Conservation (phyloP, 2,113 vertebrate species). For the Syngnathus floridae region DNA sequence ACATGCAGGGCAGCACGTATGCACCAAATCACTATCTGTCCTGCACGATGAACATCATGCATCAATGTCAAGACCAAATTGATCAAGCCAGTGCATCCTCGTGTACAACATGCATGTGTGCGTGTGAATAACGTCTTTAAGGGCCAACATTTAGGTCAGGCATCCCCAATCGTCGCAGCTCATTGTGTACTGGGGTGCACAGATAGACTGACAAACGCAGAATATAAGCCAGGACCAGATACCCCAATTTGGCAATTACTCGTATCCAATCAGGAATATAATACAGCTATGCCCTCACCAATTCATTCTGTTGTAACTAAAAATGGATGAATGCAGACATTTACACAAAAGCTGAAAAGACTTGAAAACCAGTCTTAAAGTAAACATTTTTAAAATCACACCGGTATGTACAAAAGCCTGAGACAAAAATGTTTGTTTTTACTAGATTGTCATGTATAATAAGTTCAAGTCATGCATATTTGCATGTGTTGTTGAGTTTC, state of each 20-base stretch:
- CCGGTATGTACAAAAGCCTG: too few species aligned
- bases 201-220: too few species aligned
- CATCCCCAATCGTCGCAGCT: too few species aligned
- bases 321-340: neutral
- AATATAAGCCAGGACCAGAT: too few species aligned
- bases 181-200: too few species aligned
- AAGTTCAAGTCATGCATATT: neutral
- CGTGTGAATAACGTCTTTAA: neutral
- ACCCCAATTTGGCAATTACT: too few species aligned
- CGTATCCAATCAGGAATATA: too few species aligned
- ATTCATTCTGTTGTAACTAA: too few species aligned
- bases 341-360: neutral
- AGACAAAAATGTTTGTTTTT: neutral
- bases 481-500: constrained; percentile 1
- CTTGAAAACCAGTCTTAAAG: neutral
- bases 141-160: too few species aligned
- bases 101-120: neutral
- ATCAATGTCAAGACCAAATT: constrained; percentile 20
- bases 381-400: neutral
- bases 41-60: constrained; percentile 6
- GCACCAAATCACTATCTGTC: constrained; percentile 15
- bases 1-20: neutral
- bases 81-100: constrained; percentile 12
- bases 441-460: neutral
- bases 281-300: too few species aligned